Evolutionary conservation across 2,797 vertebrate genomes (phyloP), one percentile per base, ranked within the genome.

Genomic region (Eulemur albifrons): DNA sequence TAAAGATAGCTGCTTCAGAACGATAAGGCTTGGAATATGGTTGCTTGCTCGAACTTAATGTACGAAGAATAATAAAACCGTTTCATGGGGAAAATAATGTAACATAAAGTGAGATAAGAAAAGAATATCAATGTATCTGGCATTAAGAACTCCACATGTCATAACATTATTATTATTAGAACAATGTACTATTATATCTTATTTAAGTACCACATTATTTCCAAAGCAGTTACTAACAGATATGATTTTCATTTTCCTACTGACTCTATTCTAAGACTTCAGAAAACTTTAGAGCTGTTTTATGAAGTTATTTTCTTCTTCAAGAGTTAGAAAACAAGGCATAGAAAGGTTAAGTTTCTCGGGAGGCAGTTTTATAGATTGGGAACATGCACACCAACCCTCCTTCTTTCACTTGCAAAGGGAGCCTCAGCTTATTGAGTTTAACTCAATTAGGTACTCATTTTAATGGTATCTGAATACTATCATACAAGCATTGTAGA

Each of bases 131-230:
- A 10, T 70, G 35, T 61, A 83, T 97, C 77, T 88, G 57, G 32
- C 63, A 88, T 83, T 86, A 85, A 73, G 14, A 92, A 63, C 20
- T 83, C n/a, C 48, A 69, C 21, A 38, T 57, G 38, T 54, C 57
- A 76, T 35, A 85, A 73, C n/a, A 82, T 79, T 63, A 81, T 75
- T 69, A 81, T 75, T 95, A 82, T 63, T 94, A 81, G 52, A 80
- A 88, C 40, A 88, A 88, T 79, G 85, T 90, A 69, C 72, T 90
- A 35, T 96, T 95, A 90, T 14, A 77, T 96, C 67, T 90, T 95
- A 93, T 73, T 97, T 96, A 84, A 94, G 92, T 92, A 50, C 52
- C 70, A 95, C 67, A 54, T 81, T 94, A 76, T 94, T 96, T 94
- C 45, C 77, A 93, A 94, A 81, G 50, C 10, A 92, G 40, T 93